Evolutionary conservation across 2,113 vertebrate species (phyloP), one percentile per base, ranked within the genome.

Genomic region (Papio anubis): DNA sequence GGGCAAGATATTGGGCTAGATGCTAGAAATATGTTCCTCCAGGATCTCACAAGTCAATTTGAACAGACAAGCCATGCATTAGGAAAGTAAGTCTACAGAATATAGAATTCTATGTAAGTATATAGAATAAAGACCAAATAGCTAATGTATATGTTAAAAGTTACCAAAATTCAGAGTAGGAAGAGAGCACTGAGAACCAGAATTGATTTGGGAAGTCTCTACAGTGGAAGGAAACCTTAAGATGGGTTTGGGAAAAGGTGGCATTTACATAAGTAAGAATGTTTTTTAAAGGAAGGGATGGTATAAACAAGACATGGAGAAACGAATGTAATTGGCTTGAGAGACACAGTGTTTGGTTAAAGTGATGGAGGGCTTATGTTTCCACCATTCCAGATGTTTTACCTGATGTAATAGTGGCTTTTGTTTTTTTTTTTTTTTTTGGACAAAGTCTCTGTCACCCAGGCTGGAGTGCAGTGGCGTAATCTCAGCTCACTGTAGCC

Each of bases 141-240:
- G 73, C 30, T 79, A 75, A 70, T 52, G 88, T 40, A 83, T 40
- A 61, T 9, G 4, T 91, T 96, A 93, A 83, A 88, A 90, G 70
- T 88, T 94, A 93, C n/a, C 93, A 40, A 83, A 84, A 90, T 55
- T 96, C 30, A 88, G 68, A 97, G 70, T 70, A 94, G 52, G 4
- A 93, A 88, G 70, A 75, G 32, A 90, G 2, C 23, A 81, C 14
- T 84, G 48, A 91, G n/a, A 43, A 45, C 23, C 68, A 30, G 70
- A 93, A 96, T 75, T 84, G 23, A 95, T 68, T 83, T 93, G 55
- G 45, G n/a, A 97, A 84, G 40, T 87, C 64, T 96, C 73, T 93
- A 79, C 38, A 87, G 38, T 45, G 14, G 35, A 93, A 40, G 13
- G 38, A 87, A 94, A 96, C 30, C 17, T 92, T 66, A 59, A 52